Evolutionary conservation across 2,113 vertebrate species (phyloP).

Genomic region (Terrapene triunguis): DNA sequence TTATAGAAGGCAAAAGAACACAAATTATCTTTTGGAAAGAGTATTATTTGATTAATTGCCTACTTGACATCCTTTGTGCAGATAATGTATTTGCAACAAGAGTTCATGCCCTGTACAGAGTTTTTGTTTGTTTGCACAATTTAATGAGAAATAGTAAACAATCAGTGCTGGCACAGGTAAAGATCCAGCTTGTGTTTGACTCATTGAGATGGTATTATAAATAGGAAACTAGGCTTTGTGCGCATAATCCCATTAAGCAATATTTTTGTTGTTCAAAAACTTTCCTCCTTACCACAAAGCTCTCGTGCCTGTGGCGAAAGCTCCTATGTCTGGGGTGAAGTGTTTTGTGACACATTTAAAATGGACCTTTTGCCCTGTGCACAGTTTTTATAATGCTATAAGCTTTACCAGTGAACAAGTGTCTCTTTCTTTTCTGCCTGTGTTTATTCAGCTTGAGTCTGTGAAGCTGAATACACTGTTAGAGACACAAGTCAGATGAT

Average conservation of each 20-base stretch:
- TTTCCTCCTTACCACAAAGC: constrained; percentile 22
- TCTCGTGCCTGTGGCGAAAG: neutral
- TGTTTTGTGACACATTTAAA: constrained; percentile 64
- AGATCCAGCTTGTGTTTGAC: neutral
- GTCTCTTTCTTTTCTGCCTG: constrained; percentile 68
- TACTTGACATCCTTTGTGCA: neutral
- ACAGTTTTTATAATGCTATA: constrained; percentile 45
- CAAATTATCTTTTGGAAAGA: neutral
- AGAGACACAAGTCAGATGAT: constrained; percentile 73
- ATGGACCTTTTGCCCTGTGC: constrained; percentile 60
- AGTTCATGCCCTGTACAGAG: neutral
- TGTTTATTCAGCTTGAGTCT: constrained; percentile 69
- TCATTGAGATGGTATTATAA: neutral
- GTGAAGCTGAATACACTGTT: constrained; percentile 41
- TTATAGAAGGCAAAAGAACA: neutral
- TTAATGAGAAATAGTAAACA: too few species aligned
- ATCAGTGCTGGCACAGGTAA: neutral
- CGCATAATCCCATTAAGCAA: constrained; percentile 7
- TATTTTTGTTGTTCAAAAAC: constrained; percentile 33
- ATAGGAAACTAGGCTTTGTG: constrained; percentile 16
- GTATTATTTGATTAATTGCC: neutral
- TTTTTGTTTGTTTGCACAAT: neutral
- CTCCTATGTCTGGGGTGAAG: neutral
- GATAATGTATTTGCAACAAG: neutral
- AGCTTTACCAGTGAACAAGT: constrained; percentile 72